phyloP scores from a whole-genome alignment of 2,113 vertebrate species.

The Hipposideros armiger region DNA sequence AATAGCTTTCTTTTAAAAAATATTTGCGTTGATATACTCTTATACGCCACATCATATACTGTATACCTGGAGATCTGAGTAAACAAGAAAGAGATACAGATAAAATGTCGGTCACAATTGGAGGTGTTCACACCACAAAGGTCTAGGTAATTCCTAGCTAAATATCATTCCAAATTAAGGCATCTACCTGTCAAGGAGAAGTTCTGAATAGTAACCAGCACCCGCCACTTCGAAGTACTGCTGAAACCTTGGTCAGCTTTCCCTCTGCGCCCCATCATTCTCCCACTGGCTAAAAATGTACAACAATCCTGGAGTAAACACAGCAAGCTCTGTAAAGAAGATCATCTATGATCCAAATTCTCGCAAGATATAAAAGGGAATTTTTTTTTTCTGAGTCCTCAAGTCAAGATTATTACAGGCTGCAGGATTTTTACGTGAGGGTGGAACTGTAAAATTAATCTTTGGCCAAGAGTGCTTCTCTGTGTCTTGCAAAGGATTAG shows the following conservation, averaged over 20 bases:
- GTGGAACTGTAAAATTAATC: conserved; percentile 82
- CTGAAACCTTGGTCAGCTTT: neutral
- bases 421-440: conserved; percentile 75
- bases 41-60: neutral
- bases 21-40: neutral
- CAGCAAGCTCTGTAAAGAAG: neutral
- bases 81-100: neutral
- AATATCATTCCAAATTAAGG: neutral
- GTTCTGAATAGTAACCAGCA: neutral
- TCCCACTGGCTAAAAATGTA: accelerated
- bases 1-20: conserved; percentile 38
- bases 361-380: neutral
- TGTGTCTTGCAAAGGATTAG: conserved; percentile 83
- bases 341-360: conserved; percentile 28
- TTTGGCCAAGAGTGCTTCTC: conserved; percentile 80
- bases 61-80: neutral
- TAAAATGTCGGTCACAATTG: accelerated
- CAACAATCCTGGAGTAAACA: neutral
- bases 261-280: neutral
- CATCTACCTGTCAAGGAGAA: accelerated
- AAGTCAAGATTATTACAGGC: conserved; percentile 70
- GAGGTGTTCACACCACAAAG: neutral
- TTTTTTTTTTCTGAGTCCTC: conserved; percentile 44
- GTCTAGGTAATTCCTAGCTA: neutral
- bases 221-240: neutral